Conservation (phyloP, 1,140 invertebrate species). For the Tetraneura akinire region DNA sequence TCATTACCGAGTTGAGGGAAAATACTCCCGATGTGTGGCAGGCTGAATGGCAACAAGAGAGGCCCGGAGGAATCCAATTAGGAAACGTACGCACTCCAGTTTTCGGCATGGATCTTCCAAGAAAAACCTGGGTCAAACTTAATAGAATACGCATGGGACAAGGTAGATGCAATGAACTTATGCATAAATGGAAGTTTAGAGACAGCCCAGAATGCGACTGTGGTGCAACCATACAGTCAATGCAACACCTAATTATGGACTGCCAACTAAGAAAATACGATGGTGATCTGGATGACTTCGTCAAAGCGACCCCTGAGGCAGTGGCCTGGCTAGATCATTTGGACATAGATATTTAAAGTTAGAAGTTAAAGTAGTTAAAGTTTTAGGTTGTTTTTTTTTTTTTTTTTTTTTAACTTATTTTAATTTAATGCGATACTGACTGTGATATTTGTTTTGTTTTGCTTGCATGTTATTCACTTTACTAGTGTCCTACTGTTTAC, state of each 20-base stretch:
- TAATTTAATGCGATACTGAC: not conserved
- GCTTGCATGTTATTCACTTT: no score
- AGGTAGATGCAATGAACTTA: not conserved
- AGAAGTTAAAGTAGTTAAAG: not conserved
- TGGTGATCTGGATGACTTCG: not conserved
- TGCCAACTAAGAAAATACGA: not conserved
- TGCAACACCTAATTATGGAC: not conserved
- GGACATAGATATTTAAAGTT: not conserved
- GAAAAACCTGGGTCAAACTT: not conserved
- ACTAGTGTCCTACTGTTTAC: no score
- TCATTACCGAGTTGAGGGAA: not conserved
- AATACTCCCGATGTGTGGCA: not conserved
- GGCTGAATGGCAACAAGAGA: constrained; percentile 1
- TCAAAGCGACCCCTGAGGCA: not conserved
- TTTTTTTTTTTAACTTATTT: not conserved
- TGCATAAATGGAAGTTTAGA: not conserved
- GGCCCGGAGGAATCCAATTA: not conserved
- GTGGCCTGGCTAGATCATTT: not conserved
- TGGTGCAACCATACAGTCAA: no score
- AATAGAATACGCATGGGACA: not conserved
- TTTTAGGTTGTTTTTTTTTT: no score
- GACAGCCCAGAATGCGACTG: no score
- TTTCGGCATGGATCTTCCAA: not conserved
- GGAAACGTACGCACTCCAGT: not conserved
- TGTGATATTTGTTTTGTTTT: not conserved